phyloP scores from a whole-genome alignment of 2,797 vertebrate genomes.

The Sciurus vulgaris region DNA sequence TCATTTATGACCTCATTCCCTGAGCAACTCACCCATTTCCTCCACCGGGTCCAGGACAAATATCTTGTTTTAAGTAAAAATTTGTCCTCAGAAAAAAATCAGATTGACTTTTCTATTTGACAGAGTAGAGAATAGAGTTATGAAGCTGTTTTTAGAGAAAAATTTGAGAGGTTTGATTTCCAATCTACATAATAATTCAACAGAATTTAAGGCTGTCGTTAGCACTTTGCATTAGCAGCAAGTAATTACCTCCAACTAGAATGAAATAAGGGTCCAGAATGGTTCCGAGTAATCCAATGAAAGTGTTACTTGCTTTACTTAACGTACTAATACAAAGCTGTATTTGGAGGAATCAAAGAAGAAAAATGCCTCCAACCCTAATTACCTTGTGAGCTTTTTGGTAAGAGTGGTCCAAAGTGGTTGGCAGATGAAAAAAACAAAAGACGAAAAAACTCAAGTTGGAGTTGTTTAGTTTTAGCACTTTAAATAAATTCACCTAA shows the following conservation, averaged over 20 bases:
- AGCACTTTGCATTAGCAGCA: slow-evolving; percentile 81
- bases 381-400: slow-evolving; percentile 70
- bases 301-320: slow-evolving; percentile 81
- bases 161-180: slow-evolving; percentile 58
- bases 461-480: slow-evolving; percentile 62
- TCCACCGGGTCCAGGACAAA: not conserved
- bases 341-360: slow-evolving; percentile 74
- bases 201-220: slow-evolving; percentile 82
- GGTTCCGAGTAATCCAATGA: slow-evolving; percentile 80
- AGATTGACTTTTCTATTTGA: slow-evolving; percentile 58
- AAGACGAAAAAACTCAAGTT: slow-evolving; percentile 39
- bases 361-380: slow-evolving; percentile 69
- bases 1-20: slow-evolving; percentile 42
- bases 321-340: slow-evolving; percentile 81
- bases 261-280: slow-evolving; percentile 85
- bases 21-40: slow-evolving; percentile 4
- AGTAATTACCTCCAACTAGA: slow-evolving; percentile 86
- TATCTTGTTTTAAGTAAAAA: slow-evolving; percentile 33
- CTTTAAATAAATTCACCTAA: slow-evolving; percentile 63
- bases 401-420: slow-evolving; percentile 56
- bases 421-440: slow-evolving; percentile 5
- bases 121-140: slow-evolving; percentile 39
- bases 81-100: slow-evolving; percentile 61
- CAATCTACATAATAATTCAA: slow-evolving; percentile 79
- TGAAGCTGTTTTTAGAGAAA: slow-evolving; percentile 58